Percentiles rank a stretch among this genome's conserved stretches.
Evolutionary conservation across 2,888 invertebrate genomes (phyloP).

Genomic region (Agrochola macilenta): DNA sequence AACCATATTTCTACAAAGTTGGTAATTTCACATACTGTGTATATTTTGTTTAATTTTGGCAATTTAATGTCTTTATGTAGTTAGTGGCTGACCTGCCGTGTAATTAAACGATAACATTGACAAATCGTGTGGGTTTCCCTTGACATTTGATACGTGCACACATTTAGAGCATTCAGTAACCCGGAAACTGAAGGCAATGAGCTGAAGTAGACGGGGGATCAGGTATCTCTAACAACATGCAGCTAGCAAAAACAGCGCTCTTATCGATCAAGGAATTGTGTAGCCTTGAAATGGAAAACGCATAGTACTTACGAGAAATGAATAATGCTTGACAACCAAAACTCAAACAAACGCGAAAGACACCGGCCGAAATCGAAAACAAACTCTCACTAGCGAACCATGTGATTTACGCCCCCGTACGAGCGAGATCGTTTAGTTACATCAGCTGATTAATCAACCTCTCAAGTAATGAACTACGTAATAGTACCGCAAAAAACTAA

Average conservation of each 20-base stretch:
- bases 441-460: conserved; percentile 53
- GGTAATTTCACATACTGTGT: neutral
- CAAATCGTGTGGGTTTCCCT: conserved; percentile 42
- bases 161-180: conserved; percentile 43
- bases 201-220: conserved; percentile 38
- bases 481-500: conserved; percentile 41
- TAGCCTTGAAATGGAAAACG: conserved; percentile 34
- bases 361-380: conserved; percentile 32
- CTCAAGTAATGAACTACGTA: conserved; percentile 44
- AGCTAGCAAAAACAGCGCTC: conserved; percentile 21
- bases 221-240: conserved; percentile 27
- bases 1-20: neutral
- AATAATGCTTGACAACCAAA: conserved; percentile 25
- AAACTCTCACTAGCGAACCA: conserved; percentile 35
- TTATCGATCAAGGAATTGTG: conserved; percentile 20
- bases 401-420: conserved; percentile 28
- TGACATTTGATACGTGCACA: conserved; percentile 42
- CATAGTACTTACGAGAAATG: conserved; percentile 1
- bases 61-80: neutral
- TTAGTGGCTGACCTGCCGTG: conserved; percentile 6
- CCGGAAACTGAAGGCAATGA: conserved; percentile 44
- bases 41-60: conserved; percentile 4
- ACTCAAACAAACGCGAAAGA: conserved; percentile 19
- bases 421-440: conserved; percentile 45
- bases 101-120: conserved; percentile 48